A percentile compares a stretch with the other conserved stretches of the same genome.
Conservation (phyloP, 2,888 invertebrate genomes). For the Archaeoteleia sp. region DNA sequence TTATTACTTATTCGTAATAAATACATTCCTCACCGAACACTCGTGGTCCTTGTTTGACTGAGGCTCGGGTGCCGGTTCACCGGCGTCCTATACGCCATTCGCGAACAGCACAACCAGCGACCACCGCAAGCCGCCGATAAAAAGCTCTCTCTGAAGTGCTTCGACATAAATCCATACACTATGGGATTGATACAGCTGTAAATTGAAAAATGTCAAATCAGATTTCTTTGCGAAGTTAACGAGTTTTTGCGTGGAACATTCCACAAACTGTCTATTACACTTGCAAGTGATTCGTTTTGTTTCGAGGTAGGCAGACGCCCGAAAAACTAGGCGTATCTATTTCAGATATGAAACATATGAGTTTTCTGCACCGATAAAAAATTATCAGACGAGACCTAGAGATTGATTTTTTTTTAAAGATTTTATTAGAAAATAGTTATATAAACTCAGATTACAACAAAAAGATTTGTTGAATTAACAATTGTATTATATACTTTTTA, state of each 20-base stretch:
- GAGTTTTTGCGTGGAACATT: slow-evolving; percentile 16
- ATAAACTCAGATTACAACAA: no score
- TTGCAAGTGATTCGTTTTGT: slow-evolving; percentile 17
- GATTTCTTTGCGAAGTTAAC: slow-evolving; percentile 28
- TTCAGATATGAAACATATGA: no score
- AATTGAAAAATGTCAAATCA: slow-evolving; percentile 30
- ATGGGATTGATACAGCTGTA: slow-evolving; percentile 83
- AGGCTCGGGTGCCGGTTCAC: slow-evolving; percentile 70
- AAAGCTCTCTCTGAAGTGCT: slow-evolving; percentile 80
- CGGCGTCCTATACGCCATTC: slow-evolving; percentile 63
- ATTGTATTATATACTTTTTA: no score
- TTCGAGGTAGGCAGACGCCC: no score
- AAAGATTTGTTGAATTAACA: no score
- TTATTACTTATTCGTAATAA: slow-evolving; percentile 30
- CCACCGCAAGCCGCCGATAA: slow-evolving; percentile 76
- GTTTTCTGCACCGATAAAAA: no score
- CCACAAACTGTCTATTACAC: slow-evolving; percentile 11
- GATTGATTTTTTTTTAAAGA: no score
- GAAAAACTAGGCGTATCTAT: no score
- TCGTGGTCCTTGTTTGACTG: slow-evolving; percentile 74
- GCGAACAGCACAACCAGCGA: slow-evolving; percentile 68
- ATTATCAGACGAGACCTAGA: no score
- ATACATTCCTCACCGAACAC: slow-evolving; percentile 66
- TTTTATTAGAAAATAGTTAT: no score
- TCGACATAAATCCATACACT: slow-evolving; percentile 85